A percentile compares a stretch with the other conserved stretches of the same genome.
phyloP scores from a whole-genome alignment of 2,888 invertebrate genomes.

The Mesopsocus fuscifrons region DNA sequence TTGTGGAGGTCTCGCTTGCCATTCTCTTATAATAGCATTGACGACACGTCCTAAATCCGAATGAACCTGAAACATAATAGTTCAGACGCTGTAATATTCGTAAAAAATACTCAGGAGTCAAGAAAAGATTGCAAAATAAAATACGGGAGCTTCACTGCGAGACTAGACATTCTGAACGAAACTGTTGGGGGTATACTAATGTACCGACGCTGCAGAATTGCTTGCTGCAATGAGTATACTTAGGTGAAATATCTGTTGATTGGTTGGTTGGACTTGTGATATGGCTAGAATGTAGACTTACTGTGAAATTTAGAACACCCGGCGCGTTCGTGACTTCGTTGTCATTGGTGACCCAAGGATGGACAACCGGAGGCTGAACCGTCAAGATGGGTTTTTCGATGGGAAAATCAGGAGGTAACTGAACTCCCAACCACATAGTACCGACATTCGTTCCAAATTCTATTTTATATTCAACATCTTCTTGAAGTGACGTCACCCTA shows the following conservation, averaged over 20 bases:
- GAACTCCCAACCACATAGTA: conserved; percentile 44
- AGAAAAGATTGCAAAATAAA: conserved; percentile 6
- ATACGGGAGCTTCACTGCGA: no score
- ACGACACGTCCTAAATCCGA: conserved; percentile 65
- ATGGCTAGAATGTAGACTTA: conserved; percentile 22
- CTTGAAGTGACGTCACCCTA: conserved; percentile 49
- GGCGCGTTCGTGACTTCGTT: conserved; percentile 55
- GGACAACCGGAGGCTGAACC: conserved; percentile 43
- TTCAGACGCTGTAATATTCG: conserved; percentile 9
- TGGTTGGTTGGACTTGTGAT: not conserved
- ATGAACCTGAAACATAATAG: conserved; percentile 32
- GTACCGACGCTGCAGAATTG: no score
- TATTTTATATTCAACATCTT: conserved; percentile 51
- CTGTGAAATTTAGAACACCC: conserved; percentile 41
- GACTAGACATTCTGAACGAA: no score
- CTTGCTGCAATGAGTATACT: no score
- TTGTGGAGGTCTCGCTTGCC: conserved; percentile 41
- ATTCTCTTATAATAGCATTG: conserved; percentile 60
- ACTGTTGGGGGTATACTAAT: no score
- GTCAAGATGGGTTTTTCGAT: conserved; percentile 50
- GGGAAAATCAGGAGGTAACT: conserved; percentile 50
- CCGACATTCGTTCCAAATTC: conserved; percentile 44
- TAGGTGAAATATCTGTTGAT: no score
- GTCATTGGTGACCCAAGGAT: conserved; percentile 51
- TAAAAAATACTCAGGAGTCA: not conserved